Conservation (phyloP, 2,113 vertebrate genomes). For the Pseudopodoces humilis region DNA sequence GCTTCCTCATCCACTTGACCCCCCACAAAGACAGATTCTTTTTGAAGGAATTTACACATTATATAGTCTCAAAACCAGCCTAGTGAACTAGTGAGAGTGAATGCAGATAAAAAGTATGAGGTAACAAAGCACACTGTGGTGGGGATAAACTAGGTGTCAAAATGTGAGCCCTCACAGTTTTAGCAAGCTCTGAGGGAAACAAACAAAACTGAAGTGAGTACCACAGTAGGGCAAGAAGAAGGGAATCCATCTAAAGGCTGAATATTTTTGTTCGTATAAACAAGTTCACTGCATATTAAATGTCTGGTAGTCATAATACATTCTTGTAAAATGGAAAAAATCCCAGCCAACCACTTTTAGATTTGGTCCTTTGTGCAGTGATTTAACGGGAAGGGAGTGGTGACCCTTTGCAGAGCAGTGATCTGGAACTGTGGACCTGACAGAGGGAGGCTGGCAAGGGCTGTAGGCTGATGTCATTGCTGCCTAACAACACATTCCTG, state of each 20-base stretch:
- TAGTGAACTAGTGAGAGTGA: neutral
- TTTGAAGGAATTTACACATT: neutral
- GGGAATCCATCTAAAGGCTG: neutral
- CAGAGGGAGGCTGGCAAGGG: neutral
- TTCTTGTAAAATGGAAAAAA: neutral
- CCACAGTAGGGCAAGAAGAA: neutral
- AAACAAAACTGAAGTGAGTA: neutral
- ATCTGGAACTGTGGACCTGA: neutral
- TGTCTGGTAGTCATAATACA: neutral
- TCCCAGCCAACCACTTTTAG: neutral
- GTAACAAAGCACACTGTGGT: neutral
- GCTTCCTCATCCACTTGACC: neutral
- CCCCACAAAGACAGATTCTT: neutral
- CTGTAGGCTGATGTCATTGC: constrained; percentile 23
- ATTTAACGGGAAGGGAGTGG: neutral
- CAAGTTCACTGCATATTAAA: neutral
- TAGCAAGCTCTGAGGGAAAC: neutral
- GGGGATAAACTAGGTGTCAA: neutral
- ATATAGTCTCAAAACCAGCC: neutral
- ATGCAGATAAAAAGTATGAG: neutral
- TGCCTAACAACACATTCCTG: constrained; percentile 40
- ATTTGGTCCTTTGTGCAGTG: neutral
- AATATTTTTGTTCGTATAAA: neutral
- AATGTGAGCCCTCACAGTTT: neutral
- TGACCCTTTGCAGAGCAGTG: neutral